A percentile compares a stretch with the other conserved stretches of the same genome.
phyloP scores from a whole-genome alignment of 2,797 vertebrate species.

The Pangasius djambal region DNA sequence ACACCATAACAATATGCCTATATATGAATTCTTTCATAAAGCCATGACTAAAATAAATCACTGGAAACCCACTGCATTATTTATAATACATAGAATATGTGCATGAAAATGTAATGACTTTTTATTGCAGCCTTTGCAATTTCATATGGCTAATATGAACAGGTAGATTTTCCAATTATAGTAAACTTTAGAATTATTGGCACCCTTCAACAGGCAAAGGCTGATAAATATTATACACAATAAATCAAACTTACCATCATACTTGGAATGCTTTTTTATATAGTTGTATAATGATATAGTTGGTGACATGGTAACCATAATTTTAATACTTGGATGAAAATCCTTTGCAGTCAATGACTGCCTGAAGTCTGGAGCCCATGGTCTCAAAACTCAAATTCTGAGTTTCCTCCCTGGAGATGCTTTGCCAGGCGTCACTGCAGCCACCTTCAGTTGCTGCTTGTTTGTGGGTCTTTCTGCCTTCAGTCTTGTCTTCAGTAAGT shows the following conservation, averaged over 20 bases:
- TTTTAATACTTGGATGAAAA: too few species aligned
- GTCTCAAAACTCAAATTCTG: too few species aligned
- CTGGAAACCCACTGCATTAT: neutral
- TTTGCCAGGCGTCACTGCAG: too few species aligned
- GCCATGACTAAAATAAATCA: slow-evolving; percentile 11
- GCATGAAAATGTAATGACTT: neutral
- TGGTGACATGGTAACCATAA: too few species aligned
- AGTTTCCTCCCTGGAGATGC: too few species aligned
- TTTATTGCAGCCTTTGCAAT: neutral
- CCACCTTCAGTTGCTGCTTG: too few species aligned
- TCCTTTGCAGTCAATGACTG: too few species aligned
- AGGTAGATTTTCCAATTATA: neutral
- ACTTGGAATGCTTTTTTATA: neutral
- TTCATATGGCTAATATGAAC: neutral
- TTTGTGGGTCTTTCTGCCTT: too few species aligned
- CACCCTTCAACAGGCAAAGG: neutral
- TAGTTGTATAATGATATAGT: too few species aligned
- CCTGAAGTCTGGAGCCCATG: too few species aligned
- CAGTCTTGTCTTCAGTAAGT: too few species aligned
- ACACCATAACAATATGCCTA: neutral
- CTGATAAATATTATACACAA: neutral
- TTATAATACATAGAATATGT: slow-evolving; percentile 3
- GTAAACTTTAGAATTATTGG: neutral
- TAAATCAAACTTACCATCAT: neutral
- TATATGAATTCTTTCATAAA: neutral